Evolutionary conservation across 2,113 vertebrate species (phyloP).

Genomic region (Ursus arctos): DNA sequence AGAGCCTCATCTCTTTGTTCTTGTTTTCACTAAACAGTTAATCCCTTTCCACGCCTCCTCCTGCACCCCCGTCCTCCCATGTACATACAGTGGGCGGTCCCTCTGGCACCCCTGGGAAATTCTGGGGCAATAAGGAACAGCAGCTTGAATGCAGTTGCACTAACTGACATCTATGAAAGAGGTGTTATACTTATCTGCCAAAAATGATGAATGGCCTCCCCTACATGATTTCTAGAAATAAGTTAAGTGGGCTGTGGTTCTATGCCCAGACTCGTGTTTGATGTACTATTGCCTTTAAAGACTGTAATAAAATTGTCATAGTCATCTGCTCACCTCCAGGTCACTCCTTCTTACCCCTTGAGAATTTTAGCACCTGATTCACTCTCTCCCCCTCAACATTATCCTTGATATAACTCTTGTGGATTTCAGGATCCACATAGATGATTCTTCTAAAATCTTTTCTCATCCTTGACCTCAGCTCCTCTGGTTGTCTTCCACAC

Average conservation of each 20-base stretch:
- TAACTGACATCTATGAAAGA: neutral
- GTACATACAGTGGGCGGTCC: neutral
- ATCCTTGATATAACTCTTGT: neutral
- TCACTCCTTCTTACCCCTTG: neutral
- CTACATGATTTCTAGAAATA: neutral
- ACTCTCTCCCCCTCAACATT: neutral
- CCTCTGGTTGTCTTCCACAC: fast-evolving
- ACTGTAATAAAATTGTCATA: constrained; percentile 29
- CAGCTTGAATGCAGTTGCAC: neutral
- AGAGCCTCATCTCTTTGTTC: neutral
- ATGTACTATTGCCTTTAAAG: constrained; percentile 34
- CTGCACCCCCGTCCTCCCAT: neutral
- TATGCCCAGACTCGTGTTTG: neutral
- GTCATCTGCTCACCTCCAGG: neutral
- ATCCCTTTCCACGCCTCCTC: neutral
- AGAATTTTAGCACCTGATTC: constrained; percentile 31
- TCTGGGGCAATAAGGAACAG: neutral
- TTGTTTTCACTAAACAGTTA: neutral
- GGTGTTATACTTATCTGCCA: neutral
- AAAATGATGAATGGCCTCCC: constrained; percentile 7
- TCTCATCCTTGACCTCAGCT: neutral
- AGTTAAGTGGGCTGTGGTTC: neutral
- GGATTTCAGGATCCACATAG: neutral
- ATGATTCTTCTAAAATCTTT: neutral
- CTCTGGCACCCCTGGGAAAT: neutral